Evolutionary conservation across 2,888 invertebrate genomes (phyloP).

Genomic region (Caenorhabditis afra): DNA sequence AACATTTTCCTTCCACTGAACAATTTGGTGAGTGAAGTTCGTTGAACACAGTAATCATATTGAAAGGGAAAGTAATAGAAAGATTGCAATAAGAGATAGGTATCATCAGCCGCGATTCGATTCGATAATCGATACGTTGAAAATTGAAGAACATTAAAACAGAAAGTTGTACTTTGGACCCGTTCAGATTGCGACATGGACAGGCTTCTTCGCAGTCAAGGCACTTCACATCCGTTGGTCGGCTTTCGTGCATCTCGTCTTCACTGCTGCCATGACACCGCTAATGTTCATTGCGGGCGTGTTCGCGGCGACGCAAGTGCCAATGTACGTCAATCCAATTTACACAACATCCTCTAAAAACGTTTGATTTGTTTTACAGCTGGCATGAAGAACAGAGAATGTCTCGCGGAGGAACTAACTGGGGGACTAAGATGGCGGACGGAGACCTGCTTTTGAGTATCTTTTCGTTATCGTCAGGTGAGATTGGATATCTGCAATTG

Average conservation of each 20-base stretch:
- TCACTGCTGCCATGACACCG: constrained; percentile 53
- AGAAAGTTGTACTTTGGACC: not conserved
- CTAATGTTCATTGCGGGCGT: constrained; percentile 51
- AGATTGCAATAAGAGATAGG: not conserved
- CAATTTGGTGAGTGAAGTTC: constrained; percentile 28
- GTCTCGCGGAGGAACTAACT: constrained; percentile 42
- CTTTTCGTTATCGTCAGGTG: constrained; percentile 43
- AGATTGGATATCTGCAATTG: not conserved
- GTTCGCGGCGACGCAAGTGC: constrained; percentile 49
- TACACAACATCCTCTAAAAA: constrained; percentile 20
- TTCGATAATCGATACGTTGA: not conserved
- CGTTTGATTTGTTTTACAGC: constrained; percentile 25
- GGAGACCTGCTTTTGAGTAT: constrained; percentile 35
- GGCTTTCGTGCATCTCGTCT: constrained; percentile 53
- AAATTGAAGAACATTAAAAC: not conserved
- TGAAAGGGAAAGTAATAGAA: not conserved
- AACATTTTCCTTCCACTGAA: constrained; percentile 58
- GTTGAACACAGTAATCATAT: not conserved
- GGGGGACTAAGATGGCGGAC: constrained; percentile 36
- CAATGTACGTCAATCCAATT: constrained; percentile 40
- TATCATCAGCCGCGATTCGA: not conserved
- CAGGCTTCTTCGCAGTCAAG: constrained; percentile 53
- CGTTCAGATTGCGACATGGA: constrained; percentile 54
- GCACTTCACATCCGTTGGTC: constrained; percentile 57
- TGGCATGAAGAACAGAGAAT: constrained; percentile 54